Base-by-base conservation (phyloP, 1,140 invertebrate genomes). In the Stratiolaelaps scimitus region DNA sequence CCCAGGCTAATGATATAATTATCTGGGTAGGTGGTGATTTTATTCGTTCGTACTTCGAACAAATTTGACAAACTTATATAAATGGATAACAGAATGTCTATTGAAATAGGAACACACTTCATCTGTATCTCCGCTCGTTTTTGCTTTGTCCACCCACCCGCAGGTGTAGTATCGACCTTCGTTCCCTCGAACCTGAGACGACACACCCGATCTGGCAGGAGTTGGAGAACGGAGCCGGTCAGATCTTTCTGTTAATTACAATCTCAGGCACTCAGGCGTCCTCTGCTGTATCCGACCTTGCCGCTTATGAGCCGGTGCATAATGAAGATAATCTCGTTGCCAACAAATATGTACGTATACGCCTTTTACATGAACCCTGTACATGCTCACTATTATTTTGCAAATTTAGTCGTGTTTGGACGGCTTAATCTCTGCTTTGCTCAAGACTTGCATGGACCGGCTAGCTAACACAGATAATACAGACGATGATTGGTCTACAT, bases 211-310 rank as follows among this genome's bases (percentile, higher is more conserved):
- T 96, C 56, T 90, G 89, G 83, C 81, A 84, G 70, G 82, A 87
- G 0, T 78, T 98, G 13, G 91, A 95, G 76, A 91, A 95, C 70
- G 86, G 85, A 0, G 84, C 85, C 0, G 92, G 93, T 0, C 83
- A 83, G 66, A 83, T 98, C 56, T 87, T 87, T 72, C 78, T 98
- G 4, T 79, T 98, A 64, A 76, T 98, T 0, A 97, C 93, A 0
- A 93, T 95, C 19, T 96, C 89, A 70, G 93, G 92, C 0, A 94
- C 89, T 0, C 89, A 88, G 1, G 88, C 89, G 0, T 85, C 84
- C 0, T 90, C 94, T 75, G 90, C 90, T 0, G 90, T 92, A 65
- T 90, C 88, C 5, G 92, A 92, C 76, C 79, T 94, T 29, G 84
- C 85, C 5, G 84, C 83, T 19, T 88, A 89, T 74, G 85, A 86